phyloP scores from a whole-genome alignment of 1,140 invertebrate species.

The Limonius californicus region DNA sequence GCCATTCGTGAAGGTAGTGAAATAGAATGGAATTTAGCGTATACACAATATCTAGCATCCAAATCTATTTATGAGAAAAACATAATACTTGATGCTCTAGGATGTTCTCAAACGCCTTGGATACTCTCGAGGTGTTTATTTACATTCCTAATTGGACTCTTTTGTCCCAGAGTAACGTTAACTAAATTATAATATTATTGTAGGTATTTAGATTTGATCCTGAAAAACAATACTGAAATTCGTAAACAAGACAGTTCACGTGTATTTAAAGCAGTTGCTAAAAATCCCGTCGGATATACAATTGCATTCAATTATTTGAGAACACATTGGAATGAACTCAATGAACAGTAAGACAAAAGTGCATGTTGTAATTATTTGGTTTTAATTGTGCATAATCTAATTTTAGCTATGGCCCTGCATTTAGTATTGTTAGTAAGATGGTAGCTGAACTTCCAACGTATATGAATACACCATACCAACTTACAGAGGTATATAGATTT shows the following conservation, averaged over 20 bases:
- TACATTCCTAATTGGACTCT: no score
- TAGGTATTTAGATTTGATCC: constrained; percentile 58
- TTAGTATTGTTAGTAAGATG: constrained; percentile 51
- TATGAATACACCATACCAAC: constrained; percentile 49
- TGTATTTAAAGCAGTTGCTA: constrained; percentile 58
- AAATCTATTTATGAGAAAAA: constrained; percentile 55
- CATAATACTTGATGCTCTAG: constrained; percentile 62
- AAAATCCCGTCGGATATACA: constrained; percentile 56
- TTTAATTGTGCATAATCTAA: no score
- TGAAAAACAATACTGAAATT: constrained; percentile 58
- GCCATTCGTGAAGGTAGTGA: no score
- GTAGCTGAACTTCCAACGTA: constrained; percentile 48
- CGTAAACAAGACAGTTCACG: constrained; percentile 64
- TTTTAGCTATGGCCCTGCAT: constrained; percentile 51
- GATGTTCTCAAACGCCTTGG: constrained; percentile 70
- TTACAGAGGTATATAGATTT: constrained; percentile 41
- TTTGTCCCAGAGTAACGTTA: neutral
- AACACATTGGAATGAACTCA: constrained; percentile 39
- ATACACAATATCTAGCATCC: no score
- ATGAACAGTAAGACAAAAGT: constrained; percentile 37
- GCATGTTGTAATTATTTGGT: no score
- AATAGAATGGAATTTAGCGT: no score
- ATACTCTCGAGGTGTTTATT: constrained; percentile 57
- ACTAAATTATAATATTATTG: neutral
- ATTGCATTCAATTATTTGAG: constrained; percentile 51